Evolutionary conservation across 2,797 vertebrate genomes (phyloP).

Genomic region (Hoplostethus atlanticus): DNA sequence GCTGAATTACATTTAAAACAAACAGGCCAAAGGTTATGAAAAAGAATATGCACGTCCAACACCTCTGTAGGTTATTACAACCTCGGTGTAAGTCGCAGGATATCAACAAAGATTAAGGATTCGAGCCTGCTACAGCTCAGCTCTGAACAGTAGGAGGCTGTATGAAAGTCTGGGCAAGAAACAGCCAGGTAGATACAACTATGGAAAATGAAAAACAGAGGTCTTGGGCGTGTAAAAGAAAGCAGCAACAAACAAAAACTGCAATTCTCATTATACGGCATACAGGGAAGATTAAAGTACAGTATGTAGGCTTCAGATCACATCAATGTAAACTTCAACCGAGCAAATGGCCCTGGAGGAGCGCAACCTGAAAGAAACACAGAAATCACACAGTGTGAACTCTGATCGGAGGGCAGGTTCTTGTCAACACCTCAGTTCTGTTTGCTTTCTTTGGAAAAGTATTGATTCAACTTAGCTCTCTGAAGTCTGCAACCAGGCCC

Average conservation of each 20-base stretch:
- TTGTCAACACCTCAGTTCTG: constrained; percentile 59
- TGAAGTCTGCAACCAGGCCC: constrained; percentile 61
- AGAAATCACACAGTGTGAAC: constrained; percentile 56
- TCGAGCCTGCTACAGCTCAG: not conserved
- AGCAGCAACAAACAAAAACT: constrained; percentile 33
- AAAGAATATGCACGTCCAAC: not conserved
- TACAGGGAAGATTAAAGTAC: constrained; percentile 59
- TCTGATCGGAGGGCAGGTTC: constrained; percentile 56
- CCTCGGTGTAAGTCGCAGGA: not conserved
- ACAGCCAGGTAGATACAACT: constrained; percentile 10
- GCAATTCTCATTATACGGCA: constrained; percentile 45
- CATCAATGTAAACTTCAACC: constrained; percentile 62
- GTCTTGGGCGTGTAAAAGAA: constrained; percentile 24
- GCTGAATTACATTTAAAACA: not conserved
- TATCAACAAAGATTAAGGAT: constrained; percentile 5
- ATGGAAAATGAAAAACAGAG: constrained; percentile 12
- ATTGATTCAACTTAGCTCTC: constrained; percentile 70
- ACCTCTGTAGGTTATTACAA: constrained; percentile 21
- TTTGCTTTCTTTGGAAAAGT: constrained; percentile 67
- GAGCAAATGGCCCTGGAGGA: constrained; percentile 51
- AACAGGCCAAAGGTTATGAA: not conserved
- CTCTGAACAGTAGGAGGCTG: constrained; percentile 13
- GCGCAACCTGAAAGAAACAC: constrained; percentile 53
- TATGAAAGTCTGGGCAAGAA: constrained; percentile 11
- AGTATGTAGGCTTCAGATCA: constrained; percentile 57